Evolutionary conservation across 1,140 invertebrate species (phyloP).

Genomic region (Tetragnatha versicolor): DNA sequence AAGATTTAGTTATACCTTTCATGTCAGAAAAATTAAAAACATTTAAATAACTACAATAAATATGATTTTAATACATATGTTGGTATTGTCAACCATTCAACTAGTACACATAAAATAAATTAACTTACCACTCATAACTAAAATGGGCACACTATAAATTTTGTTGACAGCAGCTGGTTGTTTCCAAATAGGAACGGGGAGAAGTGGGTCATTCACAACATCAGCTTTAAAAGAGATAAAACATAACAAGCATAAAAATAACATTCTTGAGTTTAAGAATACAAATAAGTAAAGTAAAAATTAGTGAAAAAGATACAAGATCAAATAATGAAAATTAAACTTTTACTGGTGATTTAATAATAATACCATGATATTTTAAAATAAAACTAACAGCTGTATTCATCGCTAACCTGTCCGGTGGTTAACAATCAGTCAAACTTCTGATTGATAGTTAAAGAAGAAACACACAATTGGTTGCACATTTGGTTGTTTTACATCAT

Average conservation of each 20-base stretch:
- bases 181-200: slow-evolving; percentile 65
- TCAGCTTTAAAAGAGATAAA: slow-evolving; percentile 58
- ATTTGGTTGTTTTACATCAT: no score
- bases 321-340: no score
- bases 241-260: background rate
- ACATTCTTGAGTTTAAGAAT: background rate
- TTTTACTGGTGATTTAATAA: no score
- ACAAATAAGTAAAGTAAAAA: no score
- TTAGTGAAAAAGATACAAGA: no score
- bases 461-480: no score
- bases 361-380: no score
- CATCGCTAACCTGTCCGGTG: no score
- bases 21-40: background rate
- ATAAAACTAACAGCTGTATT: no score
- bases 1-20: no score
- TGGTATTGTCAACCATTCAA: background rate
- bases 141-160: slow-evolving; percentile 66
- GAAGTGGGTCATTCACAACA: slow-evolving; percentile 64
- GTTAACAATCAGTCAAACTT: no score
- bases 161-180: slow-evolving; percentile 63
- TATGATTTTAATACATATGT: background rate
- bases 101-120: background rate
- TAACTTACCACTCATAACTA: slow-evolving; percentile 64
- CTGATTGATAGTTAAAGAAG: no score
- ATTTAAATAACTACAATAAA: background rate